These are phyloP conservation scores for Orthosia gothica DNA, from an alignment of 2,888 invertebrate species.

Conservation along the genomic window DNA sequence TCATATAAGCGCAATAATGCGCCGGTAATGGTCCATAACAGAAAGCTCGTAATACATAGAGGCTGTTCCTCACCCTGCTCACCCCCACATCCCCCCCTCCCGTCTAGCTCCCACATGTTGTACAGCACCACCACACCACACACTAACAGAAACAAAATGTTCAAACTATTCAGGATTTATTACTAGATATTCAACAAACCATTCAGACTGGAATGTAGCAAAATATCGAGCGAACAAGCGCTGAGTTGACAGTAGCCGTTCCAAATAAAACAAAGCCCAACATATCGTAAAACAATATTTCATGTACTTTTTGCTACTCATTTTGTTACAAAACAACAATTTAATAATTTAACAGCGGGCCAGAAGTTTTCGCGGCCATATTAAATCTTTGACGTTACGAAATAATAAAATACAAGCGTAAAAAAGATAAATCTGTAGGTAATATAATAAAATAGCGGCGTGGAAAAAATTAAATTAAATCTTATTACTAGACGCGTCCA, in stretches of 20 bases:
- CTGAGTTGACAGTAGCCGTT: constrained; percentile 70
- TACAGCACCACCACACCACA: constrained; percentile 63
- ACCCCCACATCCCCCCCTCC: constrained; percentile 19
- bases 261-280: constrained; percentile 69
- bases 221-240: constrained; percentile 73
- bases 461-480: constrained; percentile 75
- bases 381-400: constrained; percentile 61
- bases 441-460: constrained; percentile 73
- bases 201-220: constrained; percentile 71
- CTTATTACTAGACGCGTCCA: constrained; percentile 66
- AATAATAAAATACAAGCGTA: constrained; percentile 72
- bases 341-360: constrained; percentile 37
- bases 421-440: constrained; percentile 68
- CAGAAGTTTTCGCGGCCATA: constrained; percentile 47
- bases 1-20: constrained; percentile 73
- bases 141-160: constrained; percentile 79
- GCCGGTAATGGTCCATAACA: no score
- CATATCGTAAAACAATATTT: constrained; percentile 70
- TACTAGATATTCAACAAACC: constrained; percentile 76
- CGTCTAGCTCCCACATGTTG: constrained; percentile 55
- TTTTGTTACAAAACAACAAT: constrained; percentile 31
- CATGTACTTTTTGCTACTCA: constrained; percentile 55
- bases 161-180: constrained; percentile 80
- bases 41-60: constrained; percentile 76
- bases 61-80: constrained; percentile 58